A percentile compares a stretch with the other conserved stretches of the same genome.
phyloP scores from a whole-genome alignment of 2,113 vertebrate species.

The Cnemophilus loriae region DNA sequence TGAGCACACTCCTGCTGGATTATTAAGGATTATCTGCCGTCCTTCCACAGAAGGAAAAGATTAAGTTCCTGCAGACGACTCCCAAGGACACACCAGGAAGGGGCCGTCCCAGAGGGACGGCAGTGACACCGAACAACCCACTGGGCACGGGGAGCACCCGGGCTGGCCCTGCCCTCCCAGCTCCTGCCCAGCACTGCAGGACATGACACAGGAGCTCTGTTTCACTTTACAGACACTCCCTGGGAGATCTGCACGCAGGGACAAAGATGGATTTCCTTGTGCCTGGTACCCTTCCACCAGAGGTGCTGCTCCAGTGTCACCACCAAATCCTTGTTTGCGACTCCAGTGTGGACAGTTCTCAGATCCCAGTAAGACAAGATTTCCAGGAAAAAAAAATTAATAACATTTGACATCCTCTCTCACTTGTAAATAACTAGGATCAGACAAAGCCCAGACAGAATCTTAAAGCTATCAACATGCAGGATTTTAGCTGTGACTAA shows the following conservation, averaged over 20 bases:
- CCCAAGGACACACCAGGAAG: rapidly evolving
- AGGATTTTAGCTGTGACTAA: not conserved
- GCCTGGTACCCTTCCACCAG: not conserved
- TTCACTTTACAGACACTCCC: not conserved
- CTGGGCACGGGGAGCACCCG: rapidly evolving
- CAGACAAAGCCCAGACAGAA: not conserved
- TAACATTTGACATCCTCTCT: not conserved
- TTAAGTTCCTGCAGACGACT: not conserved
- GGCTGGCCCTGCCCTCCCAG: not conserved
- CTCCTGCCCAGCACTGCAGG: not conserved
- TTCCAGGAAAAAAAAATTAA: not conserved
- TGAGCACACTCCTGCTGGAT: not conserved
- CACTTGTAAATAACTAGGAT: not conserved
- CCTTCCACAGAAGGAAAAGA: not conserved
- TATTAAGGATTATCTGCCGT: not conserved
- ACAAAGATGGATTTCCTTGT: not conserved
- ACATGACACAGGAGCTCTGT: rapidly evolving
- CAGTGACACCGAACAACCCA: not conserved
- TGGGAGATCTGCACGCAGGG: rapidly evolving
- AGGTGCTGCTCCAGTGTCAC: not conserved
- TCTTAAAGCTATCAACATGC: not conserved
- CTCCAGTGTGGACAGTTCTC: not conserved
- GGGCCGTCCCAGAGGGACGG: not conserved
- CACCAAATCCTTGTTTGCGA: not conserved
- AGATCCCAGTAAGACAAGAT: not conserved